Base-by-base conservation (phyloP, 2,113 vertebrate species). In the Etheostoma cragini region DNA sequence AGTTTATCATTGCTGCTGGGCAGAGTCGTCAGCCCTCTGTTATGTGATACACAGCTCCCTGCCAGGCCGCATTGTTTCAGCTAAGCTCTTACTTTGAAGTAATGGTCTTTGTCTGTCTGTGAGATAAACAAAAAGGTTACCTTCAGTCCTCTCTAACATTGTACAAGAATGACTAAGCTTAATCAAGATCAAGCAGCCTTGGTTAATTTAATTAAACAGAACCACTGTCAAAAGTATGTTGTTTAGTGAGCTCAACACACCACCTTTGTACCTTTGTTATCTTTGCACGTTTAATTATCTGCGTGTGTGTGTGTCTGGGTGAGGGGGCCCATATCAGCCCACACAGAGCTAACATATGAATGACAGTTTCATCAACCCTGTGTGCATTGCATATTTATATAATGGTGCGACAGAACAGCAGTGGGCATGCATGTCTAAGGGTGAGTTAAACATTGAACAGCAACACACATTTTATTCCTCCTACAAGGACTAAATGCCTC, bases 391-490 rank as follows among this genome's bases (percentile, higher is more conserved):
- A 14, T 38, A 35, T 88, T 42, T 74, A 52, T 76, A 81, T 78
- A 82, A 88, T 5, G 35, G 46, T 14, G 61, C 45, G 46, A 69
- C 67, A 66, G 46, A 61, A 74, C 46, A 75, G 58, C 33, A 38
- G 50, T 76, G 45, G 62, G 64, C 50, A 60, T 21, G 30, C 38
- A 22, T 3, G 10, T 57, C 63, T 73, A 24, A 16, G 65, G 47
- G 57, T 8, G 22, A 53, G 88, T 90, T 87, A 85, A 89, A 86
- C 84, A 84, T 70, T 85, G 8, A 85, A 86, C 57, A 72, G 74
- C 47, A 54, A 14, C 17, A 66, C 30, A 22, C 2, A 16, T 53
- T 81, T 84, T 69, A 82, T 56, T 45, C 47, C 47, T 63, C 56
- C 46, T 17, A 70, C 68, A 49, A 60, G 30, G 13, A 71, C 38